Evolutionary conservation across 2,113 vertebrate genomes (phyloP).

Genomic region (Petaurus breviceps): DNA sequence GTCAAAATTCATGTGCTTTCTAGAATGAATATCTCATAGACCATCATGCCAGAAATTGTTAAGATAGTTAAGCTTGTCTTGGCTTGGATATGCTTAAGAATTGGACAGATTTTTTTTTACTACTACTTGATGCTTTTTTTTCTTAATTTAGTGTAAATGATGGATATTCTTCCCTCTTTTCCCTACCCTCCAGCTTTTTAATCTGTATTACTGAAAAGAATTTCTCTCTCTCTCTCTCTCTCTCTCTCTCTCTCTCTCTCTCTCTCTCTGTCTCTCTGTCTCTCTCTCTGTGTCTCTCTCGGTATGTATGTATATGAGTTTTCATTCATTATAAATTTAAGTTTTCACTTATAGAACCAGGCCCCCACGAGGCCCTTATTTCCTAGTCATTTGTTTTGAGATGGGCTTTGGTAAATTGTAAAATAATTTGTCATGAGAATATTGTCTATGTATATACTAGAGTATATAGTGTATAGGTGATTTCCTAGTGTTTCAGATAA

Average conservation of each 20-base stretch:
- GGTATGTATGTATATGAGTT: too few species aligned
- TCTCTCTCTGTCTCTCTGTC: too few species aligned
- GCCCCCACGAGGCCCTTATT: fast-evolving
- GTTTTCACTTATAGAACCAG: not conserved
- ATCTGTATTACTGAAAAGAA: too few species aligned
- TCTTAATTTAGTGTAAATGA: fast-evolving
- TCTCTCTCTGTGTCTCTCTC: too few species aligned
- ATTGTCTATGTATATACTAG: not conserved
- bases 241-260: too few species aligned
- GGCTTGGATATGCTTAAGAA: not conserved
- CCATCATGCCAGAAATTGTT: slow-evolving; percentile 31
- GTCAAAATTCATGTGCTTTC: slow-evolving; percentile 24
- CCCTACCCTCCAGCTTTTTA: not conserved
- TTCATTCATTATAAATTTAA: too few species aligned
- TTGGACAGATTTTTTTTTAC: not conserved
- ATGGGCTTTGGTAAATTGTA: not conserved
- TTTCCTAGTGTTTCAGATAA: not conserved
- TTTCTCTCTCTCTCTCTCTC: too few species aligned
- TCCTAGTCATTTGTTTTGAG: not conserved
- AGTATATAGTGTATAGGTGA: not conserved
- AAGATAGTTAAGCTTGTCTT: not conserved
- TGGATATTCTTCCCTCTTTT: not conserved
- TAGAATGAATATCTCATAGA: slow-evolving; percentile 1
- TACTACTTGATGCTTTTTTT: fast-evolving
- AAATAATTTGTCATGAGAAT: not conserved